Evolutionary conservation across 2,888 invertebrate genomes (phyloP), one percentile per base, ranked within the genome.

Genomic region (Heteromurus nitidus): DNA sequence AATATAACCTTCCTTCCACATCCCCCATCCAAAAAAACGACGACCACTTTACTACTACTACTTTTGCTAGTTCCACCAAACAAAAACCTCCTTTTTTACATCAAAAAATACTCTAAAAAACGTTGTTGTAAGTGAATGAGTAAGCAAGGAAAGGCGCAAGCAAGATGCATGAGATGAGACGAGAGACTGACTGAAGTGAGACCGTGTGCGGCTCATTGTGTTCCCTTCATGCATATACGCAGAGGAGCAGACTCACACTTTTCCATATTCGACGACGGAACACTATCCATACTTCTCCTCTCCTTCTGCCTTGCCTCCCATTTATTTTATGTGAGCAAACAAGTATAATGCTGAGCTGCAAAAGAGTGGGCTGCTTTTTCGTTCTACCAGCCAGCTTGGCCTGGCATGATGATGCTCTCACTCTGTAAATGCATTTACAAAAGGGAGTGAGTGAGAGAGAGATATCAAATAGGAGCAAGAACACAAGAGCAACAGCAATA

Each of bases 151-250:
- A 24, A 53, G 2, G 53, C 11, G 16, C 31, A 7, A 74, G 65
- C 53, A 55, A 65, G 74, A 74, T 65, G 74, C 74, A 74, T 65
- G 74, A 65, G 74, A 74, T 74, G 65, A 26, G 53, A 55, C 26
- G 74, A 65, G 53, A 65, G 55, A 73, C 73, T 73, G 74, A 74
- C 74, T 74, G 55, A 74, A 65, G 65, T 24, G 65, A 74, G 53
- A 65, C 65, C 65, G 74, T 74, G n/a, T n/a, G 74, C 28, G 74
- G 74, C 28, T 62, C 62, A 73, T 73, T 62, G 73, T 74, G 74
- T 65, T 74, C n/a, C n/a, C n/a, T n/a, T n/a, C 74, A 74, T 74
- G 65, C 65, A 65, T 55, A 74, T 20, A n/a, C 47, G 44, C 64
- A 36, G 20, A n/a, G 58, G 26, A 36, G 36, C n/a, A n/a, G n/a